These are phyloP conservation scores for Acromyrmex charruanus DNA, from an alignment of 1,140 invertebrate species.

Conservation along the genomic window DNA sequence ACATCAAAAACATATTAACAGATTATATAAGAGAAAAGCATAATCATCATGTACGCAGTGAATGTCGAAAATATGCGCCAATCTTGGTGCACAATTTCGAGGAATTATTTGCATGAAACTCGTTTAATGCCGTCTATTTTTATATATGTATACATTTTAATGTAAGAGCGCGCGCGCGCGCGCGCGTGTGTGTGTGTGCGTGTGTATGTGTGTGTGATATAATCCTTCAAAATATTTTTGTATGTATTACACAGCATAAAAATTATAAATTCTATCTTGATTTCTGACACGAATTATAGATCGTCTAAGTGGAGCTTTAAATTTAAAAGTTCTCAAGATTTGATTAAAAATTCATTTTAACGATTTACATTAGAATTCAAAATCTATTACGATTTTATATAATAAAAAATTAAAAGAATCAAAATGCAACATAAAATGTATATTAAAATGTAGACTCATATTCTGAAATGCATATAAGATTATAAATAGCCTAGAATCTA, in stretches of 20 bases:
- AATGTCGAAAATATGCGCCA: not conserved
- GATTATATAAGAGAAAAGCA: not conserved
- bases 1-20: not conserved
- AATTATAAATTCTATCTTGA: not conserved
- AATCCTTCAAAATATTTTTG: not conserved
- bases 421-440: not conserved
- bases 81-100: not conserved
- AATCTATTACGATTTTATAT: not conserved
- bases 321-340: not conserved
- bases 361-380: not conserved
- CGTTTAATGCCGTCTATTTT: not conserved
- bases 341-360: not conserved
- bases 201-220: too few relatives aligned
- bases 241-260: not conserved
- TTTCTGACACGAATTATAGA: not conserved
- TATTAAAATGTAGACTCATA: not conserved
- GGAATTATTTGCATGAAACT: not conserved
- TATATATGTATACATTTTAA: not conserved
- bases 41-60: not conserved
- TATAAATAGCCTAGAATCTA: slow-evolving; percentile 1
- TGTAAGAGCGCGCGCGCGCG: too few relatives aligned
- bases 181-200: too few relatives aligned
- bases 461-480: not conserved
- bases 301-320: not conserved
- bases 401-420: not conserved